A percentile compares a stretch with the other conserved stretches of the same genome.
These are phyloP conservation scores for Liparis tanakae DNA, from an alignment of 2,797 vertebrate species.

Conservation along the genomic window DNA sequence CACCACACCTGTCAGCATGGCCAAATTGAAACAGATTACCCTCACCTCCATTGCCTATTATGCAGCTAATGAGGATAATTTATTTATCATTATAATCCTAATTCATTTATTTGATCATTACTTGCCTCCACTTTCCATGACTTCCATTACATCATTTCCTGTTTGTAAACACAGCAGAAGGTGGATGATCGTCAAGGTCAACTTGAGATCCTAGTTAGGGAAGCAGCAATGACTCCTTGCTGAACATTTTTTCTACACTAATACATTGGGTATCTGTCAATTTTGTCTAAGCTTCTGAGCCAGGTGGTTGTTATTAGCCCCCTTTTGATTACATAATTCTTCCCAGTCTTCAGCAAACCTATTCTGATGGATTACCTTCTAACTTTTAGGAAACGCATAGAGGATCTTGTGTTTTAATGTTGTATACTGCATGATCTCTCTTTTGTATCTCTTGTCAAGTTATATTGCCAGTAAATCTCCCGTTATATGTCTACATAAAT, in stretches of 20 bases:
- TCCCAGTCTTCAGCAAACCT: not conserved
- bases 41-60: conserved; percentile 79
- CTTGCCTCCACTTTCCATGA: conserved; percentile 67
- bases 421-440: conserved; percentile 4
- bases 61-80: conserved; percentile 82
- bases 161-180: conserved; percentile 62
- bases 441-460: not conserved
- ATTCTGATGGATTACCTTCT: conserved; percentile 6
- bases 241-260: not conserved
- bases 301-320: not conserved
- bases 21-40: conserved; percentile 87
- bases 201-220: conserved; percentile 16
- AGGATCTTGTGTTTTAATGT: conserved; percentile 14
- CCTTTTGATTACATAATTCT: conserved; percentile 12
- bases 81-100: conserved; percentile 83
- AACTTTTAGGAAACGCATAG: conserved; percentile 14
- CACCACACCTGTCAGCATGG: conserved; percentile 83
- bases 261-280: not conserved
- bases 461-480: not conserved
- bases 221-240: not conserved
- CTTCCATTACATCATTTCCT: conserved; percentile 74
- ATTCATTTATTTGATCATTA: conserved; percentile 85
- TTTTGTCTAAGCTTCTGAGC: not conserved
- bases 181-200: conserved; percentile 56
- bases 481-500: conserved; percentile 17